Conservation (phyloP, 2,113 vertebrate genomes). For the Dicentrarchus labrax region DNA sequence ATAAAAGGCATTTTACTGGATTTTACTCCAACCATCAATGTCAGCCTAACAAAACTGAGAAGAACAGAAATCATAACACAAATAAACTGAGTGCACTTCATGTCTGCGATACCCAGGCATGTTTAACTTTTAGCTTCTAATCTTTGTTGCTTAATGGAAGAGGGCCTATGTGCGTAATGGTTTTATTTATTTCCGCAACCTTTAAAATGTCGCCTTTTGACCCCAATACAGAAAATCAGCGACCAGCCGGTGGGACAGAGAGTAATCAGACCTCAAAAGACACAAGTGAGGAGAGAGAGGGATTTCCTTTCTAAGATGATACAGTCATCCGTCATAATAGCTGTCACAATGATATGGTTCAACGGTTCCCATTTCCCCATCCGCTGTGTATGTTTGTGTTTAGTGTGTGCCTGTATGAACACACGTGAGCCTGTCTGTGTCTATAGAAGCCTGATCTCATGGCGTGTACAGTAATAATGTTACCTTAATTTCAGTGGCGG, state of each 20-base stretch:
- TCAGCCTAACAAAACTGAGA: no score
- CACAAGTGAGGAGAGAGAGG: conserved; percentile 50
- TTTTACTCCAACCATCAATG: no score
- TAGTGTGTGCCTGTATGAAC: conserved; percentile 17
- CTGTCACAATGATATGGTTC: conserved; percentile 78
- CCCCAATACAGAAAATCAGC: conserved; percentile 56
- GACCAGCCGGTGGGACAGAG: conserved; percentile 27
- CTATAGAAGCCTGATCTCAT: conserved; percentile 27
- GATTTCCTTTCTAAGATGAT: conserved; percentile 73
- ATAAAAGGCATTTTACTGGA: no score
- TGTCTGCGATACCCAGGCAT: conserved; percentile 3
- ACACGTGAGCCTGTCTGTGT: conserved; percentile 13
- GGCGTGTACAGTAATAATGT: conserved; percentile 1
- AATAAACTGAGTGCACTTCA: neutral
- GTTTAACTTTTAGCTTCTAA: neutral
- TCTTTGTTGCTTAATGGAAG: conserved; percentile 2
- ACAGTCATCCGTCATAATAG: conserved; percentile 80
- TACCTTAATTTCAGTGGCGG: neutral
- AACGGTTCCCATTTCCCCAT: conserved; percentile 71
- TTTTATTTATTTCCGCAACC: conserved; percentile 43
- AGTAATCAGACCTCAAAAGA: conserved; percentile 63
- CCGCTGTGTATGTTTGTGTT: conserved; percentile 60
- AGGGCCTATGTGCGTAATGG: neutral
- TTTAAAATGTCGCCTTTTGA: conserved; percentile 63
- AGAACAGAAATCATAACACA: neutral